Percentiles rank a stretch among this genome's conserved stretches.
Conservation (phyloP, 2,888 invertebrate species). For the Cheilosia pagana region DNA sequence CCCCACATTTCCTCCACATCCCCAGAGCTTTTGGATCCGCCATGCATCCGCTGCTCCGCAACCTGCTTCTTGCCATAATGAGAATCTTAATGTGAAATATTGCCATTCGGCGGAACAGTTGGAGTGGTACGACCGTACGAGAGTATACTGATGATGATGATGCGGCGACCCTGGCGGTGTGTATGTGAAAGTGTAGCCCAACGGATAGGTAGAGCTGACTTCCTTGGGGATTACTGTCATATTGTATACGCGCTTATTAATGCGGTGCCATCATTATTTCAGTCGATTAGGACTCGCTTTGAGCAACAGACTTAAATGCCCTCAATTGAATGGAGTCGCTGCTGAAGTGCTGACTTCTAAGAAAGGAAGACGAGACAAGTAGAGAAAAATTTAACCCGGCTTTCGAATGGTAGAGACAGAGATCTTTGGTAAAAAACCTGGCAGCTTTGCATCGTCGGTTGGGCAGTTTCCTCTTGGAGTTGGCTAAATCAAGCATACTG, state of each 20-base stretch:
- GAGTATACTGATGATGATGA: conserved; percentile 14
- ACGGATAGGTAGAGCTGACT: conserved; percentile 49
- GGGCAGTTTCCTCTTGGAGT: too few relatives aligned
- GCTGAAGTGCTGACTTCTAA: not conserved
- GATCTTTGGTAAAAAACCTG: too few relatives aligned
- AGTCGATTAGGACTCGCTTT: conserved; percentile 52
- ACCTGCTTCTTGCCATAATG: conserved; percentile 74
- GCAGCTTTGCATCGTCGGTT: too few relatives aligned
- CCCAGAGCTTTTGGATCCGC: conserved; percentile 61
- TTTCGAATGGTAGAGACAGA: too few relatives aligned
- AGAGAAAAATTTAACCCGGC: too few relatives aligned
- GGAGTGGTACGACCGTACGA: conserved; percentile 1
- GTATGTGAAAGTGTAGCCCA: conserved; percentile 5
- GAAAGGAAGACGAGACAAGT: not conserved
- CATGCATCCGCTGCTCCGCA: conserved; percentile 70
- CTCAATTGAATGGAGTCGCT: conserved; percentile 25
- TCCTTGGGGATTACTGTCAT: conserved; percentile 63
- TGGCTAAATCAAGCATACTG: too few relatives aligned
- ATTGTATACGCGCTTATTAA: conserved; percentile 60
- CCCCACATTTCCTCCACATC: conserved; percentile 62
- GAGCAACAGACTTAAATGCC: conserved; percentile 15
- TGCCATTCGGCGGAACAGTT: conserved; percentile 63
- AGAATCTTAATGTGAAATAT: conserved; percentile 74
- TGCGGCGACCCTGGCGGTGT: conserved; percentile 14
- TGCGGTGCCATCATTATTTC: conserved; percentile 53